phyloP scores from a whole-genome alignment of 2,888 invertebrate species.

The Drosophila barbarae region DNA sequence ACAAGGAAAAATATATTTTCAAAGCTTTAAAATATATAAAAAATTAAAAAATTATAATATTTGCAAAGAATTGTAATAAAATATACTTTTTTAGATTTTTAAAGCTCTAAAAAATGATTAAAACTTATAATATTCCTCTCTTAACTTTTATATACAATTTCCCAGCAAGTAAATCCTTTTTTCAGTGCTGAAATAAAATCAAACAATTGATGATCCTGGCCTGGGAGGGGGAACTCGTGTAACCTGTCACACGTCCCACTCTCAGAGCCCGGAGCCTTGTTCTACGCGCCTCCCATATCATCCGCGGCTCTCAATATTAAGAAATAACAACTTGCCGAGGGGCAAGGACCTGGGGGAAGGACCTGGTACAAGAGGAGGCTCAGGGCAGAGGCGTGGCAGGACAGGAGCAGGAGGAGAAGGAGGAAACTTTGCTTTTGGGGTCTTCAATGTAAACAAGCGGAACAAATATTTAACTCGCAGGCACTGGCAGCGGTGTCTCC shows the following conservation, averaged over 20 bases:
- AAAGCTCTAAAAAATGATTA: background rate
- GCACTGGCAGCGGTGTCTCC: conserved; percentile 32
- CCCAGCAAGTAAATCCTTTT: background rate
- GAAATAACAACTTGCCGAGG: conserved; percentile 66
- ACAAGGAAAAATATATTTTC: too few relatives aligned
- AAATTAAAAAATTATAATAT: accelerated
- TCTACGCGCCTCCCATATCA: conserved; percentile 23
- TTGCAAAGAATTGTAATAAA: too few relatives aligned
- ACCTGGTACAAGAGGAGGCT: conserved; percentile 17
- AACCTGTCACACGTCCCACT: conserved; percentile 9
- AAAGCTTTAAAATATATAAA: too few relatives aligned
- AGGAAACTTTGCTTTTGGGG: conserved; percentile 63
- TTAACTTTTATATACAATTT: background rate
- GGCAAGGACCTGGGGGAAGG: conserved; percentile 28
- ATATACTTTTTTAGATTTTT: too few relatives aligned
- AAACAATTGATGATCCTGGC: conserved; percentile 11
- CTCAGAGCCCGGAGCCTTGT: conserved; percentile 2
- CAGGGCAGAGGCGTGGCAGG: background rate
- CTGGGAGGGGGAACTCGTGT: background rate
- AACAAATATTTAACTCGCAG: conserved; percentile 69
- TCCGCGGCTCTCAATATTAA: conserved; percentile 65
- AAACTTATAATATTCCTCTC: too few relatives aligned
- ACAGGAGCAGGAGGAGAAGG: background rate
- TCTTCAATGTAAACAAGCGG: conserved; percentile 67
- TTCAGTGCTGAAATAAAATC: background rate